These are phyloP conservation scores for Acleris holmiana DNA, from an alignment of 2,888 invertebrate species.

Conservation along the genomic window DNA sequence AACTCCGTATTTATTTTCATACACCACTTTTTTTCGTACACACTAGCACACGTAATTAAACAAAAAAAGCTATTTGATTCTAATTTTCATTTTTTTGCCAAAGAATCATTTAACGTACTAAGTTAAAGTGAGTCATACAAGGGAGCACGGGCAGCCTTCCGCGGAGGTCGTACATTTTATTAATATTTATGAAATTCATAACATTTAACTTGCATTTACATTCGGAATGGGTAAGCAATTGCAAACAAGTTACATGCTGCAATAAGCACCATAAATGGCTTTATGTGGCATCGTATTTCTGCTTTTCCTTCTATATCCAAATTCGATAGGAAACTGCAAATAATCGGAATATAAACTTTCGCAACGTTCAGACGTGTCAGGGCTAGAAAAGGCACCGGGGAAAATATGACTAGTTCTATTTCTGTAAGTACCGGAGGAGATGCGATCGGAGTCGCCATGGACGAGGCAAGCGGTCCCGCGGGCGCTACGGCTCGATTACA, in stretches of 20 bases:
- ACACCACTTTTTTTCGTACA: too few relatives aligned
- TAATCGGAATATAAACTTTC: not conserved
- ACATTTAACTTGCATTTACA: constrained; percentile 27
- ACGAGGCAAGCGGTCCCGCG: constrained; percentile 5
- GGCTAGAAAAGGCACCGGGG: not conserved
- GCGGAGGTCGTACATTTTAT: constrained; percentile 23
- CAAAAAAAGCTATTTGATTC: too few relatives aligned
- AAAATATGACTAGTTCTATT: not conserved
- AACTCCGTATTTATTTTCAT: too few relatives aligned
- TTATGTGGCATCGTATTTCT: constrained; percentile 8
- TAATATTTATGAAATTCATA: constrained; percentile 34
- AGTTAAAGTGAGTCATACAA: constrained; percentile 7
- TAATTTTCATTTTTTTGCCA: not conserved
- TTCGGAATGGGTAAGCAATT: constrained; percentile 24
- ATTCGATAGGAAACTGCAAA: not conserved
- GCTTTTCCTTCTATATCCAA: not conserved
- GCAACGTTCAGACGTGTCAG: not conserved
- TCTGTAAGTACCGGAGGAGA: constrained; percentile 1
- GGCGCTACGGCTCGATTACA: not conserved
- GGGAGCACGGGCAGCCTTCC: constrained; percentile 4
- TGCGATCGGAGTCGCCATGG: not conserved
- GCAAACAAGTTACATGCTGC: constrained; percentile 5
- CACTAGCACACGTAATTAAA: too few relatives aligned
- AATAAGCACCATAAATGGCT: constrained; percentile 10
- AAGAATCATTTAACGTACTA: not conserved